Base-by-base conservation (phyloP, 2,113 vertebrate species). In the Panurus biarmicus region DNA sequence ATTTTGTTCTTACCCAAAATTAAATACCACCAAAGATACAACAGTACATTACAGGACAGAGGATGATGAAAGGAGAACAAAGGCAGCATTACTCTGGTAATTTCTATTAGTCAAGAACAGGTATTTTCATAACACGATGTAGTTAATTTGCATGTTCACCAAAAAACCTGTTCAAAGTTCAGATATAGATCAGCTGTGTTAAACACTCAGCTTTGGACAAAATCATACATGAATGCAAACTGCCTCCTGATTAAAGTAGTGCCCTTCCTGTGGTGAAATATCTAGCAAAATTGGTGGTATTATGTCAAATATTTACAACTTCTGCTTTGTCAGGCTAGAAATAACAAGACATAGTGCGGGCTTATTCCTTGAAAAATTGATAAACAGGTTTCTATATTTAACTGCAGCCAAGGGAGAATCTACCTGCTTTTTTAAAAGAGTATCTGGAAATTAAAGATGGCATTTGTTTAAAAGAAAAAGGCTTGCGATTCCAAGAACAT, bases 31-130 rank as follows among this genome's bases (percentile, higher is more conserved):
- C 69, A 64, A 84, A 93, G 72, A 91, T 45, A 73, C 56, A 18
- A 13, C 67, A 77, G 67, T 78, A 50, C 65, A 54, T 69, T 65
- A 42, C 28, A 56, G 73, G 47, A 40, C 62, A 89, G 64, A 90
- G 54, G 35, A 71, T 75, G 75, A 91, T 61, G 85, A 88, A 67
- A 89, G 44, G 33, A 85, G 88, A 94, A 93, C 50, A 94, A 95
- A 92, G 51, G 53, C 80, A 95, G 45, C 47, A 26, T 70, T 79
- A 72, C 75, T 72, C 36, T 51, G 47, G 71, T 89, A 85, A 89
- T 58, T 89, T 61, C 48, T 83, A 31, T 87, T 72, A 94, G 60
- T 88, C 87, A 95, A 25, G 1, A 94, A 60, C 6, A 26, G 53
- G 14, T 75, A 78, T 61, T 61, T 94, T 77, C 31, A 51, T 65